These are phyloP conservation scores for Perognathus longimembris DNA, from an alignment of 2,113 vertebrate species.

Conservation along the genomic window DNA sequence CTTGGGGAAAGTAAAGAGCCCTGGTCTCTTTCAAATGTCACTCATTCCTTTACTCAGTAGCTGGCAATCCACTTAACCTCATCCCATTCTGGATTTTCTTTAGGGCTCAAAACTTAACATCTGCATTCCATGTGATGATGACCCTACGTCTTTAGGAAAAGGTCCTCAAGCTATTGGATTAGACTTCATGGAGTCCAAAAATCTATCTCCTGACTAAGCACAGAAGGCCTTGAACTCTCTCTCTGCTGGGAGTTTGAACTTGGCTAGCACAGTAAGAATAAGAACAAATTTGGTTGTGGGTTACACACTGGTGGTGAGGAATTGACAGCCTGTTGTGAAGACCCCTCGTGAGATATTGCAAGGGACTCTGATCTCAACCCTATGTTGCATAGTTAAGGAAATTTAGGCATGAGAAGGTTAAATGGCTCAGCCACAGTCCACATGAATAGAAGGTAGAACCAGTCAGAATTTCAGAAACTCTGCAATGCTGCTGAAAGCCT, in stretches of 20 bases:
- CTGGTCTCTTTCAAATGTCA: background rate
- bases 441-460: background rate
- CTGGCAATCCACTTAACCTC: background rate
- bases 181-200: background rate
- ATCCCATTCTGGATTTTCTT: background rate
- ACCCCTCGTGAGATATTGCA: background rate
- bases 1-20: background rate
- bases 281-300: background rate
- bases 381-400: background rate
- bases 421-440: background rate
- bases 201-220: background rate
- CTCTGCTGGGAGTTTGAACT: background rate
- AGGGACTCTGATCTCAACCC: background rate
- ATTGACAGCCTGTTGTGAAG: background rate
- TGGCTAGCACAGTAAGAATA: background rate
- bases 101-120: background rate
- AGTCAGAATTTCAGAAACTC: background rate
- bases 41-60: background rate
- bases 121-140: background rate
- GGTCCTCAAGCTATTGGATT: background rate
- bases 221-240: background rate
- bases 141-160: conserved; percentile 49
- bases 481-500: background rate
- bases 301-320: background rate
- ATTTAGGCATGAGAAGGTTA: background rate